These are phyloP conservation scores for Polietes domitor DNA, from an alignment of 2,888 invertebrate species.

Conservation along the genomic window DNA sequence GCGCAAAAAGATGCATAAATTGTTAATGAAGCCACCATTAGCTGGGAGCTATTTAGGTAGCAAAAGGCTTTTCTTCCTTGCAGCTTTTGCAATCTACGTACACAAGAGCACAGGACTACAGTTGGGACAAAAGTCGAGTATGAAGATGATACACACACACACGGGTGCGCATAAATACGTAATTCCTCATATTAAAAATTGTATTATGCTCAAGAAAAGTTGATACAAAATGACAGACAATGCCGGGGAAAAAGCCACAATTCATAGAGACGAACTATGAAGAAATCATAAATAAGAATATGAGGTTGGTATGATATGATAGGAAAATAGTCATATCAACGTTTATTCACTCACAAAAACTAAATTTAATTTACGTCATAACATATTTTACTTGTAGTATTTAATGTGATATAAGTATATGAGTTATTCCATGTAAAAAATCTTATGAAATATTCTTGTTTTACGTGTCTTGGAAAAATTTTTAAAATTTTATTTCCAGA, in stretches of 20 bases:
- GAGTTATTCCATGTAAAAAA: too few species aligned
- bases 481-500: too few species aligned
- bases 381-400: too few species aligned
- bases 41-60: background rate
- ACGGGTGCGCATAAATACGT: too few species aligned
- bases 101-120: background rate
- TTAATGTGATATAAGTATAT: too few species aligned
- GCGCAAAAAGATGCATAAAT: background rate
- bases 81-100: background rate
- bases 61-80: background rate
- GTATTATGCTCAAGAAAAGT: background rate
- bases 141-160: too few species aligned
- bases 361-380: too few species aligned
- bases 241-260: background rate
- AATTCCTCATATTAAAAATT: background rate
- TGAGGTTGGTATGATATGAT: background rate
- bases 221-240: constrained; percentile 5
- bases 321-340: too few species aligned
- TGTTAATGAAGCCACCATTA: background rate
- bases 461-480: too few species aligned
- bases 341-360: too few species aligned
- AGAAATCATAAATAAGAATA: background rate
- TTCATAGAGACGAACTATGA: background rate
- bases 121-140: background rate
- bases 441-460: too few species aligned